Percentiles rank a stretch among this genome's conserved stretches.
Evolutionary conservation across 2,113 vertebrate species (phyloP).

Genomic region (Ceyx melanurus): DNA sequence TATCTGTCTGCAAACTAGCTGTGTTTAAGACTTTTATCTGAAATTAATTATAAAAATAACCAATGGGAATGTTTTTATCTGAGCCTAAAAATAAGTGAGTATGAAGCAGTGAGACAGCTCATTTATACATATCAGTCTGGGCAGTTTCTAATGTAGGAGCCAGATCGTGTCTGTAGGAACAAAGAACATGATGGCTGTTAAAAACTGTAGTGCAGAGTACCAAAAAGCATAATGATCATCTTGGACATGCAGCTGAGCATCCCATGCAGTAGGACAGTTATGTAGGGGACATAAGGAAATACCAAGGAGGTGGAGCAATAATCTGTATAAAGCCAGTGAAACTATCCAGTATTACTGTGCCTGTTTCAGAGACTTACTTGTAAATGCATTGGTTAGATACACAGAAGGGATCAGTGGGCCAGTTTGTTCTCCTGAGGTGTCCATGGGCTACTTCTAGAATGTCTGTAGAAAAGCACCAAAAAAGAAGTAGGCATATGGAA

Average conservation of each 20-base stretch:
- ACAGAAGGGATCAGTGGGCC: neutral
- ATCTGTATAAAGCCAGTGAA: neutral
- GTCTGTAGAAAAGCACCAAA: neutral
- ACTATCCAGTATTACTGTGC: neutral
- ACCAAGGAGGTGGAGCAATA: neutral
- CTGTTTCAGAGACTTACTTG: accelerated
- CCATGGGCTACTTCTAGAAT: neutral
- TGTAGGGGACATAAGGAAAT: neutral
- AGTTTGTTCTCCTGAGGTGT: neutral
- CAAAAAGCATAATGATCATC: neutral
- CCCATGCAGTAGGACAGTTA: neutral
- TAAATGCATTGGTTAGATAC: neutral
- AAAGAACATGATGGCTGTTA: neutral
- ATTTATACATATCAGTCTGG: neutral
- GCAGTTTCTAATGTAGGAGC: neutral
- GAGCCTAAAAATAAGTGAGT: neutral
- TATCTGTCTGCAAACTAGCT: neutral
- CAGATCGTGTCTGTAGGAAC: neutral
- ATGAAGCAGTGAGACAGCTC: neutral
- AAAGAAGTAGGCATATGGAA: neutral
- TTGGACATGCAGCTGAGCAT: neutral
- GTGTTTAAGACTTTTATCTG: neutral
- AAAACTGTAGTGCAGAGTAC: neutral
- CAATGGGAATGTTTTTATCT: neutral
- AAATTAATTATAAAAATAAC: neutral